These are phyloP conservation scores for Tiliacea aurago DNA, from an alignment of 2,888 invertebrate species.

Conservation along the genomic window DNA sequence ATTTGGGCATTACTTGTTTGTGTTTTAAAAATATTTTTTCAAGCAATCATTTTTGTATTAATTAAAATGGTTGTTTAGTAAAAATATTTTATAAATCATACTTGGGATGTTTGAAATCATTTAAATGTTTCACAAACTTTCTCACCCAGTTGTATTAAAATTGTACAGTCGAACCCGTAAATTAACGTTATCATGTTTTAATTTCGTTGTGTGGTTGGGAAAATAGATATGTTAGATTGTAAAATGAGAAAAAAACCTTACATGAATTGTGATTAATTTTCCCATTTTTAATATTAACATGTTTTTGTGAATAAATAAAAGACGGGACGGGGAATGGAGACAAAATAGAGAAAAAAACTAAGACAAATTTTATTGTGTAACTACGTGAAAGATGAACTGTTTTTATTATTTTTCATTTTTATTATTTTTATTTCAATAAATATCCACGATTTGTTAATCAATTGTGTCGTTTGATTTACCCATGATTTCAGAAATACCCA, in stretches of 20 bases:
- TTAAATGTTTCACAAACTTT: constrained; percentile 45
- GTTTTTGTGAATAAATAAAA: constrained; percentile 42
- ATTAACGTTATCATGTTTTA: constrained; percentile 56
- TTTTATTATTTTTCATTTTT: constrained; percentile 91
- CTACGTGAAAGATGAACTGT: constrained; percentile 90
- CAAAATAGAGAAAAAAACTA: constrained; percentile 85
- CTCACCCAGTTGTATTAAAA: constrained; percentile 48
- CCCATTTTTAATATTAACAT: constrained; percentile 32
- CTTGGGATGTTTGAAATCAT: constrained; percentile 52
- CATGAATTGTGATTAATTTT: constrained; percentile 43
- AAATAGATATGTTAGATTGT: constrained; percentile 58
- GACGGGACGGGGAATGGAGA: constrained; percentile 76
- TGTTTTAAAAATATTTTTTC: constrained; percentile 60
- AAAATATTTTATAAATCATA: constrained; percentile 61
- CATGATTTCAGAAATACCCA: background rate
- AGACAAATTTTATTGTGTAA: constrained; percentile 90
- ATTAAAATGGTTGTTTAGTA: constrained; percentile 41
- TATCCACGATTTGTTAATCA: constrained; percentile 91
- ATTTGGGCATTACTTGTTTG: constrained; percentile 33
- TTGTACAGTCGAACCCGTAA: constrained; percentile 58
- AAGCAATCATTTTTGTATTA: constrained; percentile 25
- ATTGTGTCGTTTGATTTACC: constrained; percentile 79
- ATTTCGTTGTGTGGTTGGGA: constrained; percentile 64
- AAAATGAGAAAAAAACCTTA: constrained; percentile 49
- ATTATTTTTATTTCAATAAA: constrained; percentile 91